Conservation (phyloP, 2,888 invertebrate species). For the Dichetophora obliterata region DNA sequence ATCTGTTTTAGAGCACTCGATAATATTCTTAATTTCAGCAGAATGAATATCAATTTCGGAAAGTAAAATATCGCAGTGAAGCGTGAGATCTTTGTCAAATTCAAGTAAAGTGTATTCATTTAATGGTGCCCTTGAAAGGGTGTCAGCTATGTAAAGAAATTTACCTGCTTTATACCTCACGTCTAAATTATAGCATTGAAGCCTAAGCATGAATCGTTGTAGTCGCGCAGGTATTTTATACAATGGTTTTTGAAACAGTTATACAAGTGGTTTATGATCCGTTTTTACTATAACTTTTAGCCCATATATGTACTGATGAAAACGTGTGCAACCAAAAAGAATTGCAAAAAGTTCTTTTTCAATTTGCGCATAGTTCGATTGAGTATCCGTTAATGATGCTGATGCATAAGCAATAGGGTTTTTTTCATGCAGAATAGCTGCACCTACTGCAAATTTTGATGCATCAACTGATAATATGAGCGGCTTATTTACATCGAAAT, state of each 20-base stretch:
- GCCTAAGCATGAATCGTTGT: slow-evolving; percentile 20
- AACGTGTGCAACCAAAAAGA: slow-evolving; percentile 42
- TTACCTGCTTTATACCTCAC: too few relatives aligned
- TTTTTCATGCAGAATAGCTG: slow-evolving; percentile 36
- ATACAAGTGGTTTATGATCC: slow-evolving; percentile 38
- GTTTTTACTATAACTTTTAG: slow-evolving; percentile 32
- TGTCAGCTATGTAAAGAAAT: too few relatives aligned
- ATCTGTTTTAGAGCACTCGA: too few relatives aligned
- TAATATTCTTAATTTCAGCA: too few relatives aligned
- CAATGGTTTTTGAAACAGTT: slow-evolving; percentile 26
- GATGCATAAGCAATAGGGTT: slow-evolving; percentile 34
- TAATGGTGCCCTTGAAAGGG: slow-evolving; percentile 3
- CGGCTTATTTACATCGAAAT: slow-evolving; percentile 38
- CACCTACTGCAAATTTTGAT: slow-evolving; percentile 39
- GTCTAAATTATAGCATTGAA: neutral
- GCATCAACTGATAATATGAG: slow-evolving; percentile 39
- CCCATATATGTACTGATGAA: slow-evolving; percentile 40
- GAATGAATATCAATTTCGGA: slow-evolving; percentile 8
- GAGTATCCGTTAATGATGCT: slow-evolving; percentile 30
- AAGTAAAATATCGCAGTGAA: slow-evolving; percentile 30
- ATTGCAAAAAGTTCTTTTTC: slow-evolving; percentile 47
- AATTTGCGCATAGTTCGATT: slow-evolving; percentile 45
- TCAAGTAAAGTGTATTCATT: neutral
- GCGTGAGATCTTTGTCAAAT: slow-evolving; percentile 23
- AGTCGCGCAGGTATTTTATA: slow-evolving; percentile 27